Conservation (phyloP, 2,797 vertebrate species). For the Tangara arthus region DNA sequence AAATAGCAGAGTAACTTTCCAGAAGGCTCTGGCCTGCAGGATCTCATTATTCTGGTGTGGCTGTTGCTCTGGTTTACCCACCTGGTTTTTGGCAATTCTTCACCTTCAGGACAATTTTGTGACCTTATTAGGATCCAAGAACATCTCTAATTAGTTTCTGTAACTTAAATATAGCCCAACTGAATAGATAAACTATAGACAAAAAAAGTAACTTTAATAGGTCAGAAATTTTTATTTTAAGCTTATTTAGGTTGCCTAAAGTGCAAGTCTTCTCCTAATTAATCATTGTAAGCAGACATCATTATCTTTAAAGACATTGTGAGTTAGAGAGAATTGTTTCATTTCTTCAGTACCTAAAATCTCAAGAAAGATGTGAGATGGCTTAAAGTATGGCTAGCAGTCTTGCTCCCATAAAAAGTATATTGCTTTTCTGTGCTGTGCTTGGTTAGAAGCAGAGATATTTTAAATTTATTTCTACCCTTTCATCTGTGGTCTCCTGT, state of each 20-base stretch:
- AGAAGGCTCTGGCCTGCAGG: neutral
- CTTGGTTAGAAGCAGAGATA: neutral
- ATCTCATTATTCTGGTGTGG: neutral
- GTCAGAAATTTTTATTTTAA: neutral
- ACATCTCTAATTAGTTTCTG: neutral
- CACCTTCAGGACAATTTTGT: neutral
- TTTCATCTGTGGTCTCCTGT: constrained; percentile 20
- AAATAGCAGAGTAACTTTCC: neutral
- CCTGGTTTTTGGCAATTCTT: neutral
- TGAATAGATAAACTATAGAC: neutral
- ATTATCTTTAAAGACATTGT: neutral
- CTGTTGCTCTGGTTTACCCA: neutral
- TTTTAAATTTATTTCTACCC: neutral
- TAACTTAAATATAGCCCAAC: neutral
- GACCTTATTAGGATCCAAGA: neutral
- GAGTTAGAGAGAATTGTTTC: neutral
- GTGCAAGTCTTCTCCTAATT: neutral
- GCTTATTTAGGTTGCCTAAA: neutral
- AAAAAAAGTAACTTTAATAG: neutral
- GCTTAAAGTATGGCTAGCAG: neutral
- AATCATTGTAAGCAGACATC: neutral
- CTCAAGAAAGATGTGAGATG: neutral
- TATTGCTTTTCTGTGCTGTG: neutral
- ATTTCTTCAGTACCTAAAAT: neutral
- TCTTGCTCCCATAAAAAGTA: neutral